Evolutionary conservation across 2,888 invertebrate genomes (phyloP).

Genomic region (Halictus ligatus): DNA sequence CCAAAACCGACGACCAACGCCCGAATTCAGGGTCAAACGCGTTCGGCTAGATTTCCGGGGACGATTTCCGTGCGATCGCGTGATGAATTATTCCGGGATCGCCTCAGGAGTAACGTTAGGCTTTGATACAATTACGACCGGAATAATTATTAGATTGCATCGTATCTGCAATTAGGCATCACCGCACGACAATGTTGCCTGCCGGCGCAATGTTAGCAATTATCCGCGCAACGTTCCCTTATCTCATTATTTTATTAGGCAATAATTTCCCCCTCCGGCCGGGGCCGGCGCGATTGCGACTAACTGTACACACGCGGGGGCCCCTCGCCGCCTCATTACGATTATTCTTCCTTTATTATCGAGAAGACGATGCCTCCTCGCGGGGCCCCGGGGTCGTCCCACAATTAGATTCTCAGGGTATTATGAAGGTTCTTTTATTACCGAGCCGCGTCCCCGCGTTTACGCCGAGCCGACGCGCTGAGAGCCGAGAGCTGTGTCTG

Average conservation of each 20-base stretch:
- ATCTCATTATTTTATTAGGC: constrained; percentile 64
- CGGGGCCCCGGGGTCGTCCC: constrained; percentile 45
- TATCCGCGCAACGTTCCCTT: constrained; percentile 28
- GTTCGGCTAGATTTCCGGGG: not conserved
- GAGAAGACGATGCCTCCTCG: constrained; percentile 65
- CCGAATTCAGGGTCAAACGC: not conserved
- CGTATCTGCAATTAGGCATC: constrained; percentile 53
- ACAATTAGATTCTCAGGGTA: constrained; percentile 70
- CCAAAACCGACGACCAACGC: not conserved
- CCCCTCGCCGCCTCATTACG: constrained; percentile 62
- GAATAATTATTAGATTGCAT: constrained; percentile 56
- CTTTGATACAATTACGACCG: constrained; percentile 56
- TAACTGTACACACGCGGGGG: constrained; percentile 62
- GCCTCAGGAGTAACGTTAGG: constrained; percentile 21
- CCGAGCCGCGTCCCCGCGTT: constrained; percentile 17
- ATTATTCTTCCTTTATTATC: constrained; percentile 69
- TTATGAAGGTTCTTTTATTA: constrained; percentile 61
- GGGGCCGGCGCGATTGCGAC: constrained; percentile 25
- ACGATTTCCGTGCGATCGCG: constrained; percentile 4
- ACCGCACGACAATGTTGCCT: constrained; percentile 39
- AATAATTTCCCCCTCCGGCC: constrained; percentile 54
- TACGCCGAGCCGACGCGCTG: constrained; percentile 4
- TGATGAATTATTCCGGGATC: constrained; percentile 19
- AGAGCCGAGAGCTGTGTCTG: not conserved
- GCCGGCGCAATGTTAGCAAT: constrained; percentile 35